phyloP scores from a whole-genome alignment of 92 coral and sea anemone genomes.

The Phenganax stokvisi region DNA sequence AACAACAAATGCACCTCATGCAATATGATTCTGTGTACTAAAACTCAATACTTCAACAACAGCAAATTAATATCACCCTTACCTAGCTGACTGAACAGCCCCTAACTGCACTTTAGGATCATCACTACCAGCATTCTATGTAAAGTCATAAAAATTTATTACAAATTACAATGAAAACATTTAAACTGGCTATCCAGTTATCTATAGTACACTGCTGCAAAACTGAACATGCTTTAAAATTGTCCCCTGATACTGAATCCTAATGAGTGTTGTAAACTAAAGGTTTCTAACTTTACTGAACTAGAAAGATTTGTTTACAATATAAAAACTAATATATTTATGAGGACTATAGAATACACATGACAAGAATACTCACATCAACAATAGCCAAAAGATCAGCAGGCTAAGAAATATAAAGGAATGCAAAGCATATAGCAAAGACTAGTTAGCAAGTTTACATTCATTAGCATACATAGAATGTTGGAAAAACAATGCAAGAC shows the following conservation, averaged over 20 bases:
- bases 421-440: background rate
- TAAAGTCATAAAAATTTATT: background rate
- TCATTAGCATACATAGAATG: too few species aligned
- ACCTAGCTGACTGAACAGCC: conserved; percentile 99
- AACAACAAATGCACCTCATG: background rate
- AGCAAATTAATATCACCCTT: background rate
- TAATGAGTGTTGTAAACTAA: background rate
- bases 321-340: background rate
- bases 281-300: background rate
- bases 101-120: conserved; percentile 74
- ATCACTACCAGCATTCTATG: conserved; percentile 68
- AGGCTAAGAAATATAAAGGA: conserved; percentile 43
- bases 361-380: conserved; percentile 50
- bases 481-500: too few species aligned
- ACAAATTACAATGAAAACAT: background rate
- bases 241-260: too few species aligned
- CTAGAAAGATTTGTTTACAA: background rate
- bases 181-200: too few species aligned
- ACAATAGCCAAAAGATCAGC: conserved; percentile 76
- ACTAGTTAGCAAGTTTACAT: background rate
- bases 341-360: too few species aligned
- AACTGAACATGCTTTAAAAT: background rate
- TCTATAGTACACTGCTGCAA: background rate
- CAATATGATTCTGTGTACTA: conserved; percentile 1
- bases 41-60: background rate